phyloP scores from a whole-genome alignment of 2,797 vertebrate species.

The Apodemus agrarius region DNA sequence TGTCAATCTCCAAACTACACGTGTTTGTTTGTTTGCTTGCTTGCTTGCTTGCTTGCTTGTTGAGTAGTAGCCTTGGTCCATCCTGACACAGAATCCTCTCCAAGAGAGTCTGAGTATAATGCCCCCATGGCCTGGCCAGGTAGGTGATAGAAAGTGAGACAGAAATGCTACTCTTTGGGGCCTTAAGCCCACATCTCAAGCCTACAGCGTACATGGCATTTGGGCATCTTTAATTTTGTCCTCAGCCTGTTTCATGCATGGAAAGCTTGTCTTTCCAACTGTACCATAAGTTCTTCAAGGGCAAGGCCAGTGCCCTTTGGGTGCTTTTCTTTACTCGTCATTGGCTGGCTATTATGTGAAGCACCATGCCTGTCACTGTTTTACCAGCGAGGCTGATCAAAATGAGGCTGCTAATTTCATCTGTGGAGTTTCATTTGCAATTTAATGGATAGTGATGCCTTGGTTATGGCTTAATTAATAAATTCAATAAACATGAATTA shows the following conservation, averaged over 20 bases:
- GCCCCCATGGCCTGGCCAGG: fast-evolving
- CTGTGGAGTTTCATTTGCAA: constrained; percentile 79
- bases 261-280: background rate
- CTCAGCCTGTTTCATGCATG: background rate
- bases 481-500: constrained; percentile 80
- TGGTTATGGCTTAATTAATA: constrained; percentile 82
- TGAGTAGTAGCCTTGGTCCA: background rate
- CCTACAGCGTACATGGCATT: background rate
- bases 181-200: background rate
- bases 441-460: constrained; percentile 77
- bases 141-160: fast-evolving
- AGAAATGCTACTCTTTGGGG: background rate
- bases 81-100: background rate
- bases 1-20: background rate
- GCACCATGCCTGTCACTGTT: constrained; percentile 43
- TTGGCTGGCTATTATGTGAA: constrained; percentile 3
- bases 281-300: constrained; percentile 17
- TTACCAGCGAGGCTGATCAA: constrained; percentile 64
- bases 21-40: background rate
- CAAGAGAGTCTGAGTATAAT: background rate
- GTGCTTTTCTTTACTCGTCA: constrained; percentile 3
- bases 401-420: constrained; percentile 78
- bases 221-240: background rate
- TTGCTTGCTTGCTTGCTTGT: no score
- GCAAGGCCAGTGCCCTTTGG: constrained; percentile 19